Conservation (phyloP, 2,113 vertebrate species). For the Apus apus region DNA sequence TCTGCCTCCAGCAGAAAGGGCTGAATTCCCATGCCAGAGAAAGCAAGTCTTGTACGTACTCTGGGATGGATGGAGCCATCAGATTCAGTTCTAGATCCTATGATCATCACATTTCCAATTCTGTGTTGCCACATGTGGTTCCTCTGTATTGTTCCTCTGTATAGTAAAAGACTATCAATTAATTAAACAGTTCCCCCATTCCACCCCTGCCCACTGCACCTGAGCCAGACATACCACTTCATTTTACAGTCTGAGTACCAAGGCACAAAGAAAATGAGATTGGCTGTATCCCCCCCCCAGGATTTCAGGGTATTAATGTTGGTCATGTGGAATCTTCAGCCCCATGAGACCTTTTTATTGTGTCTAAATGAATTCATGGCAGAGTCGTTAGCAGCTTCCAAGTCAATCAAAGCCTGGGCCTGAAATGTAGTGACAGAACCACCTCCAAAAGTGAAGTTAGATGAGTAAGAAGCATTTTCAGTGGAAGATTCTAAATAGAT, state of each 20-base stretch:
- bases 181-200: background rate
- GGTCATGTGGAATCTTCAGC: background rate
- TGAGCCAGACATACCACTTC: background rate
- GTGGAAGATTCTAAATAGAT: background rate
- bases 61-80: background rate
- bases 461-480: background rate
- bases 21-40: background rate
- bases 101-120: background rate
- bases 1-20: background rate
- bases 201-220: background rate
- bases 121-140: background rate
- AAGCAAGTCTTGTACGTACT: background rate
- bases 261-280: background rate
- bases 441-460: background rate
- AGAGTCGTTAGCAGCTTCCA: background rate
- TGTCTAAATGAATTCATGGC: background rate
- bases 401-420: background rate
- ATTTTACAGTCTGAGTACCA: background rate
- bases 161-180: background rate
- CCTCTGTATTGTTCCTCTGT: background rate
- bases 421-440: background rate
- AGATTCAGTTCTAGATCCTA: background rate
- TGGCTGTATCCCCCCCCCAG: background rate
- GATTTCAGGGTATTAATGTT: background rate
- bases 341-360: background rate